A percentile compares a stretch with the other conserved stretches of the same genome.
Evolutionary conservation across 2,797 vertebrate genomes (phyloP).

Genomic region (Lophotriccus pileatus): DNA sequence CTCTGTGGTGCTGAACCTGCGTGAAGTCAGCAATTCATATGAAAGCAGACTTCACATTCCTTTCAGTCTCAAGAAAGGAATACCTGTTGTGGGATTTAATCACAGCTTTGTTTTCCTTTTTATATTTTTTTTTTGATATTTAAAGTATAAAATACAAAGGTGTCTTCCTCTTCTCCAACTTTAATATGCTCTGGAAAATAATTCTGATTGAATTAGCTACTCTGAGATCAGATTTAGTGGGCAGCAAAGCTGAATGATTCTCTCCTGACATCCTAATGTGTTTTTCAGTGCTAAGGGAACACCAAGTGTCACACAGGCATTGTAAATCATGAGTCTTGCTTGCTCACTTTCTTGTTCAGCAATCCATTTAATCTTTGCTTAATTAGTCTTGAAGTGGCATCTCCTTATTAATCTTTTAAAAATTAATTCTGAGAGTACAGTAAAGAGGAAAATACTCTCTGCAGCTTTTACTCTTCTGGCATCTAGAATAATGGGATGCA

Average conservation of each 20-base stretch:
- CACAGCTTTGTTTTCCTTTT: not conserved
- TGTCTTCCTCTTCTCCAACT: not conserved
- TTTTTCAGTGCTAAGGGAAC: not conserved
- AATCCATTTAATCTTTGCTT: not conserved
- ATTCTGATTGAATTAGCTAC: not conserved
- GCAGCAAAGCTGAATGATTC: not conserved
- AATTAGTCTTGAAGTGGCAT: not conserved
- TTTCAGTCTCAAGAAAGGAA: conserved; percentile 2
- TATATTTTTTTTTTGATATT: not conserved
- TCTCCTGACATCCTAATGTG: not conserved
- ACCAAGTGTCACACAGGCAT: not conserved
- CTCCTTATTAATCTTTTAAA: not conserved
- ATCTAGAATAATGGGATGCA: not conserved
- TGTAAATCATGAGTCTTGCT: not conserved
- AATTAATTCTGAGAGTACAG: not conserved
- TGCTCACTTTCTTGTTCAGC: not conserved
- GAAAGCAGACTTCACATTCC: conserved; percentile 33
- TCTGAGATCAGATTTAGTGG: not conserved
- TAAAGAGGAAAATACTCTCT: not conserved
- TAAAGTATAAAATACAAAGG: not conserved
- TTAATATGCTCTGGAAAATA: not conserved
- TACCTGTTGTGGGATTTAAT: conserved; percentile 40
- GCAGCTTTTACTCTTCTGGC: not conserved
- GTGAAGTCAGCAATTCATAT: conserved; percentile 35
- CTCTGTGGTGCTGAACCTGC: conserved; percentile 42